These are phyloP conservation scores for Neoaliturus tenellus DNA, from an alignment of 2,888 invertebrate species.

Conservation along the genomic window DNA sequence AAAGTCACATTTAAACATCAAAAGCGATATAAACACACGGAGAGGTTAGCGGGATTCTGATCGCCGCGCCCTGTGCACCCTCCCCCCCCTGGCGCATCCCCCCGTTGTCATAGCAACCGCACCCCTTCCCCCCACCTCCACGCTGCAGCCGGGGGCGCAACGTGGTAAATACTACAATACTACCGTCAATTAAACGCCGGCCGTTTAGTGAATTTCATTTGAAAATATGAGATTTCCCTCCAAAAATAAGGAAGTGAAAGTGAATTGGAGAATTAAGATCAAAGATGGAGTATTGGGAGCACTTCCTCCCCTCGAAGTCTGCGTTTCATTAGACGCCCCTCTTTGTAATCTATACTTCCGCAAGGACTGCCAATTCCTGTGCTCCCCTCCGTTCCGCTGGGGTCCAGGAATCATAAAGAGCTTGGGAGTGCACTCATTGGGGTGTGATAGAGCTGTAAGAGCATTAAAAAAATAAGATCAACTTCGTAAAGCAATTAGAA, in stretches of 20 bases:
- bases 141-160: neutral
- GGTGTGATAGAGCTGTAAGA: neutral
- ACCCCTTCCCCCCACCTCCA: conserved; percentile 26
- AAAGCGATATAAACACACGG: conserved; percentile 42
- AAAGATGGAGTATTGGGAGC: too few species aligned
- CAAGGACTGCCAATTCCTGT: neutral
- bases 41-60: conserved; percentile 40
- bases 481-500: too few species aligned
- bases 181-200: neutral
- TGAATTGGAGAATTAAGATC: too few species aligned
- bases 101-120: conserved; percentile 67
- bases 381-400: conserved; percentile 5
- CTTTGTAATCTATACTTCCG: conserved; percentile 26
- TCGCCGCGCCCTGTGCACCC: conserved; percentile 44
- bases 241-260: neutral
- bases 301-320: neutral
- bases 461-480: too few species aligned
- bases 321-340: conserved; percentile 9
- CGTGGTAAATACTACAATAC: neutral
- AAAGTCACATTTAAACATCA: conserved; percentile 18
- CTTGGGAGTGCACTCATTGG: neutral
- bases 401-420: neutral
- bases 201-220: neutral
- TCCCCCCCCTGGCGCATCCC: conserved; percentile 40
- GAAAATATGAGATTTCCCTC: neutral